These are phyloP conservation scores for Melanotus villosus DNA, from an alignment of 2,888 invertebrate genomes.

Conservation along the genomic window DNA sequence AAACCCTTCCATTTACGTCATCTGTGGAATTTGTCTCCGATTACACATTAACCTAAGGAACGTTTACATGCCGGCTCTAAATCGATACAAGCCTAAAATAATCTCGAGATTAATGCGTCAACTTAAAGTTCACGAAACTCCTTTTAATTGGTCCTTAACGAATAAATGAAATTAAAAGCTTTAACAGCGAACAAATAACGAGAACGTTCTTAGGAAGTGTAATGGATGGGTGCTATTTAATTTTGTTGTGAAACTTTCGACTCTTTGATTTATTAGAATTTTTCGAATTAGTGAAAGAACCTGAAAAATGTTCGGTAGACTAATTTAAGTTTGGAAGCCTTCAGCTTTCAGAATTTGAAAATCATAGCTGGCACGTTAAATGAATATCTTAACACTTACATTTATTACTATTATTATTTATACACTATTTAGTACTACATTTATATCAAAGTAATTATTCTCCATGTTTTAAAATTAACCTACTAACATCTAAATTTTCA, in stretches of 20 bases:
- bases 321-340: too few relatives aligned
- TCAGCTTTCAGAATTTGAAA: too few relatives aligned
- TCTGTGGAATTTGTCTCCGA: slow-evolving; percentile 15
- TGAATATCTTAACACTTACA: too few relatives aligned
- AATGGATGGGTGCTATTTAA: slow-evolving; percentile 11
- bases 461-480: too few relatives aligned
- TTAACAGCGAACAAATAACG: not conserved
- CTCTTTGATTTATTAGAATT: not conserved
- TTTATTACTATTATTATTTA: too few relatives aligned
- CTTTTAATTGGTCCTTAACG: slow-evolving; percentile 13
- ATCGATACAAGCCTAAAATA: slow-evolving; percentile 11
- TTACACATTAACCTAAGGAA: not conserved
- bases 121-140: slow-evolving; percentile 5
- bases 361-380: too few relatives aligned
- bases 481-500: too few relatives aligned
- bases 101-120: slow-evolving; percentile 12
- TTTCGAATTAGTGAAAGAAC: not conserved
- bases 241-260: not conserved
- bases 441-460: too few relatives aligned
- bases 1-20: slow-evolving; percentile 9
- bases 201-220: not conserved
- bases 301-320: too few relatives aligned
- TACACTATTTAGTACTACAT: too few relatives aligned
- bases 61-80: slow-evolving; percentile 9
- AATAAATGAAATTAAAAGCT: slow-evolving; percentile 17